Evolutionary conservation across 2,797 vertebrate genomes (phyloP), one percentile per base, ranked within the genome.

Genomic region (Argyrosomus regius): DNA sequence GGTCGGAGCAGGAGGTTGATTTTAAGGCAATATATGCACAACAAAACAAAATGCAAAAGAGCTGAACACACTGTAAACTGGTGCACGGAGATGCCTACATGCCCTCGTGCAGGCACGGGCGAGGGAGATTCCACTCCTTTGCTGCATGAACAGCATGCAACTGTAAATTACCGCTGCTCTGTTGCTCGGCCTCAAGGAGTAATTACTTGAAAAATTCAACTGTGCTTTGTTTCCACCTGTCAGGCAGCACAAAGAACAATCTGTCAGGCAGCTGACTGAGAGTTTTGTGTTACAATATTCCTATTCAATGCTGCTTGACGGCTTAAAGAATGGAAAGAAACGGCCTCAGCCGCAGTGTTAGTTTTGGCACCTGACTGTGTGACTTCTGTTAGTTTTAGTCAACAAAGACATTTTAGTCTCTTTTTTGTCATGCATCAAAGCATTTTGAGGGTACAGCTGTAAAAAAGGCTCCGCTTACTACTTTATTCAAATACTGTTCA

Each of bases 141-240:
- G 43, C 78, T 60, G 70, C 86, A 87, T 22, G 65, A 84, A 70
- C 85, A 78, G 82, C 64, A 65, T 84, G 89, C 85, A 72, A 35
- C 84, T 80, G 81, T 85, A 82, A 88, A 88, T 83, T 73, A 83
- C 75, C 80, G 77, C 69, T 59, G 79, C 83, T 81, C 78, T 31
- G 75, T 52, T 80, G 84, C 86, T 81, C 59, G 2, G 76, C 84
- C 84, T 85, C 46, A 0, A 85, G 77, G 83, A 87, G 76, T 84
- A 87, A 88, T 86, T 91, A 87, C 83, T 87, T 75, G 81, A 82
- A 73, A 88, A 68, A 86, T 72, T 90, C 78, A 74, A 78, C 77
- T 75, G 80, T 82, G 88, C 77, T 91, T 89, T 87, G 86, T 88
- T 88, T 82, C 84, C 74, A 78, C 80, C 89, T 89, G 82, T 84